Evolutionary conservation across 1,140 invertebrate genomes (phyloP).

Genomic region (Amyelois transitella): DNA sequence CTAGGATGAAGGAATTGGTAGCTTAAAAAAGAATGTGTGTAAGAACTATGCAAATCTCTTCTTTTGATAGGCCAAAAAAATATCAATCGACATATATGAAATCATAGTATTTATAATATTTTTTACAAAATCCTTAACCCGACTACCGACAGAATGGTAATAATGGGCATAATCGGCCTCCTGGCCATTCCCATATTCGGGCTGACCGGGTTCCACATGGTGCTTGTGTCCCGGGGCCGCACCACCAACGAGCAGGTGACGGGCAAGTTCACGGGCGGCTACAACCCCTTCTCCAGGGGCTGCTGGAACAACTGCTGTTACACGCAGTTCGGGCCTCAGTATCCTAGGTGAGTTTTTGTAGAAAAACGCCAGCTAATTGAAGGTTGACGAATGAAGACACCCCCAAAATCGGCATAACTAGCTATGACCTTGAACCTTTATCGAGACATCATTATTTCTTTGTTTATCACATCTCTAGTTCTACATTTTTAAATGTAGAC

Average conservation of each 20-base stretch:
- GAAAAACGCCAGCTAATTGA: not conserved
- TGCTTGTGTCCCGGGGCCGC: constrained; percentile 96
- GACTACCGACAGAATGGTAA: constrained; percentile 83
- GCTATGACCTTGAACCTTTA: too few species aligned
- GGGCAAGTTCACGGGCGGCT: constrained; percentile 97
- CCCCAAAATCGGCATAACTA: too few species aligned
- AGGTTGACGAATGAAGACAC: not conserved
- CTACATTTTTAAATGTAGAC: too few species aligned
- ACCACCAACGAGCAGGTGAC: constrained; percentile 99
- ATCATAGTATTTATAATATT: too few species aligned
- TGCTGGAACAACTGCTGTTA: constrained; percentile 96
- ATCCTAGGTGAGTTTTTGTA: constrained; percentile 86
- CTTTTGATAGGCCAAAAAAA: too few species aligned
- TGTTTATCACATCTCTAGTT: too few species aligned
- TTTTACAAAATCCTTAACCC: constrained; percentile 76
- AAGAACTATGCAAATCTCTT: too few species aligned
- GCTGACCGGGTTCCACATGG: constrained; percentile 97
- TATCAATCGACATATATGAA: too few species aligned
- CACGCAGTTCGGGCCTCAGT: constrained; percentile 95
- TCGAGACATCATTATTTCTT: too few species aligned
- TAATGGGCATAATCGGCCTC: constrained; percentile 93
- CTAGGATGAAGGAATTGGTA: too few species aligned
- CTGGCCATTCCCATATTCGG: constrained; percentile 98
- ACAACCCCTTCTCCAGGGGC: constrained; percentile 96
- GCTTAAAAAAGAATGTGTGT: too few species aligned